Base-by-base conservation (phyloP, 2,888 invertebrate species). In the Acanthosoma haemorrhoidale region DNA sequence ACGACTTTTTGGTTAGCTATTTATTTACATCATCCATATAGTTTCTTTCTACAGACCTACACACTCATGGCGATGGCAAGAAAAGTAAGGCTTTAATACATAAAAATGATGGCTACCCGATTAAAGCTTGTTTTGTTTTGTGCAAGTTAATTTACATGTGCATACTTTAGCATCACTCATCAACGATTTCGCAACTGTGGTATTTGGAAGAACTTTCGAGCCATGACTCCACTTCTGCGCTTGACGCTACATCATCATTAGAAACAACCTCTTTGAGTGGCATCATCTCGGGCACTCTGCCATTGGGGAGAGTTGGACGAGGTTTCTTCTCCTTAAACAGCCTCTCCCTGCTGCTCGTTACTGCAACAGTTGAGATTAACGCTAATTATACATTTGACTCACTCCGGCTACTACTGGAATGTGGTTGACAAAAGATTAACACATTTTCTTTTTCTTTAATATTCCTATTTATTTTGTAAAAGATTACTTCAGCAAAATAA, bases 121-220 rank as follows among this genome's bases (percentile, higher is more conserved):
- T n/a, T n/a, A n/a, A n/a, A n/a, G n/a, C n/a, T n/a, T n/a, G n/a
- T n/a, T n/a, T n/a, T n/a, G n/a, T n/a, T n/a, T n/a, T n/a, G n/a
- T n/a, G n/a, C n/a, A n/a, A n/a, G n/a, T n/a, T n/a, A n/a, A n/a
- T n/a, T n/a, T n/a, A n/a, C n/a, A n/a, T n/a, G n/a, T n/a, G n/a
- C n/a, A n/a, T n/a, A n/a, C n/a, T 51, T n/a, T 15, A 34, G 6
- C 84, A 74, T 86, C 84, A 77, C 71, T 84, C 85, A 75, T 89
- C 88, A 0, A 88, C 88, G 13, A 88, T 84, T 79, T 89, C 89
- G 76, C 89, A 89, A 77, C 89, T 89, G 77, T 89, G 89, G 78
- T 88, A 89, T 77, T 89, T 89, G 38, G 88, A 89, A 70, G 88
- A 88, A 0, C 88, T 87, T 76, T 89, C 89, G 18, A 88, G 82